A percentile compares a stretch with the other conserved stretches of the same genome.
Evolutionary conservation across 1,140 invertebrate species (phyloP).

Genomic region (Brachionus rotundiformis): DNA sequence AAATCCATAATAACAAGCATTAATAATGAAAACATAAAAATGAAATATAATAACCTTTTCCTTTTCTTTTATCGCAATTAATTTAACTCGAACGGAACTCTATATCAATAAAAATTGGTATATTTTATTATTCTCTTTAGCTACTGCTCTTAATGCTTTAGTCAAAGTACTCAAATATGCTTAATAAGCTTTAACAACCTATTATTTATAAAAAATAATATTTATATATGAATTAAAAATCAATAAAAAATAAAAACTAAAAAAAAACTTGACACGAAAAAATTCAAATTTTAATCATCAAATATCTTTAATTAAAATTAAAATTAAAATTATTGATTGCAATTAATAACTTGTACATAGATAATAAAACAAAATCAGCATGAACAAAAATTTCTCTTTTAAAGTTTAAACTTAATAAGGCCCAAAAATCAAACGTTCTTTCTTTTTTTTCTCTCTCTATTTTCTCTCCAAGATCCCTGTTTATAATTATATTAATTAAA

Average conservation of each 20-base stretch:
- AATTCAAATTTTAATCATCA: background rate
- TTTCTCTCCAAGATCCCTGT: slow-evolving; percentile 23
- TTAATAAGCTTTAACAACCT: slow-evolving; percentile 34
- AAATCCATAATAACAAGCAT: background rate
- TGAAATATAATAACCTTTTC: slow-evolving; percentile 48
- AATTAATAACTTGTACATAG: slow-evolving; percentile 25
- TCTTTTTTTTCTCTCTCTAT: too few relatives aligned
- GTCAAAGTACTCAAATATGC: background rate
- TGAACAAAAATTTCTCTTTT: too few relatives aligned
- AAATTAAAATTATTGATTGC: slow-evolving; percentile 30
- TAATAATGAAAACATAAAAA: background rate
- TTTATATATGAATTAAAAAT: background rate
- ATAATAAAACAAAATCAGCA: background rate
- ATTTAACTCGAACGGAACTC: slow-evolving; percentile 26
- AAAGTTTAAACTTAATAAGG: slow-evolving; percentile 6
- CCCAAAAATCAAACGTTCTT: slow-evolving; percentile 36
- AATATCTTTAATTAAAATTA: slow-evolving; percentile 22
- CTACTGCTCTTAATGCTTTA: background rate
- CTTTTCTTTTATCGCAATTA: slow-evolving; percentile 42
- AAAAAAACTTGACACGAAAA: too few relatives aligned
- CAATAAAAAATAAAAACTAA: background rate
- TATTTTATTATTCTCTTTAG: background rate
- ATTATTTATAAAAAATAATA: background rate
- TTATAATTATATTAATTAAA: slow-evolving; percentile 48
- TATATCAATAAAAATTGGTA: slow-evolving; percentile 29